Percentiles rank a stretch among this genome's conserved stretches.
These are phyloP conservation scores for Sphaeridia pumilis DNA, from an alignment of 2,888 invertebrate species.

Conservation along the genomic window DNA sequence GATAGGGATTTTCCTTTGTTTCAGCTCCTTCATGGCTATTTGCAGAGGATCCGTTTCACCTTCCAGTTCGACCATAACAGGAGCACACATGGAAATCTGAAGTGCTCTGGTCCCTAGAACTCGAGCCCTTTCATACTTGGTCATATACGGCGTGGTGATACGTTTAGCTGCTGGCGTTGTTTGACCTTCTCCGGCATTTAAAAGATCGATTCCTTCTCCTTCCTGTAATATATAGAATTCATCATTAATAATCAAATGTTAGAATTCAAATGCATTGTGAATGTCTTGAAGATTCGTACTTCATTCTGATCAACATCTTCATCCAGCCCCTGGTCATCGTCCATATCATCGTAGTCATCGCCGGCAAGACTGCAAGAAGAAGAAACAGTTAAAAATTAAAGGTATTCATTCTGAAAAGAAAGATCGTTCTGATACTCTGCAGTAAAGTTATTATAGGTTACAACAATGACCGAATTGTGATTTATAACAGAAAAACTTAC, in stretches of 20 bases:
- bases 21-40: conserved; percentile 98
- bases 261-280: not conserved
- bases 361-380: conserved; percentile 44
- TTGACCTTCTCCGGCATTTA: conserved; percentile 48
- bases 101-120: conserved; percentile 90
- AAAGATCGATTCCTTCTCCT: conserved; percentile 70
- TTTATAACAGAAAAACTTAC: too few relatives aligned
- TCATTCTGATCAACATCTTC: conserved; percentile 79
- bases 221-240: conserved; percentile 45
- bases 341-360: conserved; percentile 80
- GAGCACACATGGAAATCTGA: conserved; percentile 99
- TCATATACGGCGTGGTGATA: conserved; percentile 97
- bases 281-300: too few relatives aligned
- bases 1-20: conserved; percentile 92
- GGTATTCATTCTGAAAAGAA: too few relatives aligned
- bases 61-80: conserved; percentile 98
- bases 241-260: not conserved
- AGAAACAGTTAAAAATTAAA: too few relatives aligned
- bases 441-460: too few relatives aligned
- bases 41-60: conserved; percentile 97
- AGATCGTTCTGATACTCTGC: too few relatives aligned
- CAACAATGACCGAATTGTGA: too few relatives aligned
- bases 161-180: conserved; percentile 69
- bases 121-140: conserved; percentile 88
- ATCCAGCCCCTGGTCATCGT: conserved; percentile 54